A percentile compares a stretch with the other conserved stretches of the same genome.
Evolutionary conservation across 2,113 vertebrate species (phyloP).

Genomic region (Apistogramma diplotaenia): DNA sequence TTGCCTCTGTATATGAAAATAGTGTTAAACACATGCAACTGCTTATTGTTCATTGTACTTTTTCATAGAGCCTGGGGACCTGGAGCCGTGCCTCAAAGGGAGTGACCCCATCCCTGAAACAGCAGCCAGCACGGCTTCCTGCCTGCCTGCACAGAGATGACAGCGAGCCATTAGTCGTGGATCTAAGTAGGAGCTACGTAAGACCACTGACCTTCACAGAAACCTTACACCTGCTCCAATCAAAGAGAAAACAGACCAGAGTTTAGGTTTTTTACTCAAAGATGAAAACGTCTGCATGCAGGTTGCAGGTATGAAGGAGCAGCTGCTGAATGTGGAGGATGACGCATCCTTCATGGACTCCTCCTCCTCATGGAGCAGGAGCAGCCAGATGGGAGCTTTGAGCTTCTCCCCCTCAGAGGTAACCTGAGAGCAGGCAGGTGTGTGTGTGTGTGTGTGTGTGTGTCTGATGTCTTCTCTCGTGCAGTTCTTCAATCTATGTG

Average conservation of each 20-base stretch:
- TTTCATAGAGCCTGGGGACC: constrained; percentile 75
- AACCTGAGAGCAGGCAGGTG: not conserved
- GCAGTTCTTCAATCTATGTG: constrained; percentile 86
- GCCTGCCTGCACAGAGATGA: not conserved
- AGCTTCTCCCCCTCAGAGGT: constrained; percentile 87
- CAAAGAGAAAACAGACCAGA: not conserved
- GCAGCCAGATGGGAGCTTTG: constrained; percentile 81
- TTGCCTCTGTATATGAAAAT: too few relatives aligned
- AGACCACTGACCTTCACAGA: not conserved
- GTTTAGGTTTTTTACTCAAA: not conserved
- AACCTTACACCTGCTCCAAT: not conserved
- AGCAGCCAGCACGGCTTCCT: not conserved
- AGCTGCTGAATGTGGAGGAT: not conserved
- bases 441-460: not conserved
- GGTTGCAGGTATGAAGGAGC: constrained; percentile 9
- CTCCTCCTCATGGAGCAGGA: constrained; percentile 66
- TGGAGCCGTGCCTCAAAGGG: constrained; percentile 83
- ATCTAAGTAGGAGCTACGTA: constrained; percentile 70
- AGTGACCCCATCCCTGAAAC: constrained; percentile 62
- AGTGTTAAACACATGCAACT: too few relatives aligned
- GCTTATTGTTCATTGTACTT: not conserved
- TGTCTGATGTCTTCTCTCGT: not conserved
- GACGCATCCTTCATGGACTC: constrained; percentile 40
- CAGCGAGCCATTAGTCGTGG: constrained; percentile 56
- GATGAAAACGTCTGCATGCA: not conserved